Evolutionary conservation across 2,797 vertebrate genomes (phyloP).

Genomic region (Catamblyrhynchus diadema): DNA sequence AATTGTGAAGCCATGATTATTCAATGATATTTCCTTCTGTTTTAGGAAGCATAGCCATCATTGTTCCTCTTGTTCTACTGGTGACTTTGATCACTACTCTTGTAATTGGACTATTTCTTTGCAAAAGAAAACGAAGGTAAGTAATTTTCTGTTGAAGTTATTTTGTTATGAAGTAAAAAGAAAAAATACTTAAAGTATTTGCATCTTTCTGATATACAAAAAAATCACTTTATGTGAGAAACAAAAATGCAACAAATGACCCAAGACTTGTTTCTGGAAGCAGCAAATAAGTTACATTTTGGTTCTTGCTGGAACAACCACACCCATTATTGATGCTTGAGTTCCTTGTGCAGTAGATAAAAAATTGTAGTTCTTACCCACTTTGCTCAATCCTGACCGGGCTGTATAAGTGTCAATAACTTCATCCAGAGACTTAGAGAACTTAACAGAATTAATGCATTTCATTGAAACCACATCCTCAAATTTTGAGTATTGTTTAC

Average conservation of each 20-base stretch:
- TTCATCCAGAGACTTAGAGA: neutral
- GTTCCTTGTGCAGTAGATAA: neutral
- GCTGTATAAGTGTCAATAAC: neutral
- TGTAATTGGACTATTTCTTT: slow-evolving; percentile 92
- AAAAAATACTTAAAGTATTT: neutral
- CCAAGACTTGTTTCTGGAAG: neutral
- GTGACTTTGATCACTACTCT: slow-evolving; percentile 93
- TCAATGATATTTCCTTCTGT: slow-evolving; percentile 18
- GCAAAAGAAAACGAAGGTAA: slow-evolving; percentile 93
- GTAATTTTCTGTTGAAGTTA: neutral
- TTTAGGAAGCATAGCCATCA: slow-evolving; percentile 96
- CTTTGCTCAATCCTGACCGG: neutral
- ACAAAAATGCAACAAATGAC: neutral
- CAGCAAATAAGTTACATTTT: neutral
- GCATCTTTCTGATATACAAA: neutral
- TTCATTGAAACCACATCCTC: neutral
- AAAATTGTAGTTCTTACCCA: neutral
- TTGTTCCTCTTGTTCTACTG: slow-evolving; percentile 94
- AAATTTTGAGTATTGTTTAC: neutral
- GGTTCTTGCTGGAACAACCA: neutral
- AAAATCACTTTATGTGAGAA: neutral
- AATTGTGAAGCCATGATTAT: neutral
- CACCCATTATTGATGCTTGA: neutral
- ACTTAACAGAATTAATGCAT: neutral
- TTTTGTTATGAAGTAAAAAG: neutral